phyloP scores from a whole-genome alignment of 2,113 vertebrate genomes.

The Eolophus roseicapilla region DNA sequence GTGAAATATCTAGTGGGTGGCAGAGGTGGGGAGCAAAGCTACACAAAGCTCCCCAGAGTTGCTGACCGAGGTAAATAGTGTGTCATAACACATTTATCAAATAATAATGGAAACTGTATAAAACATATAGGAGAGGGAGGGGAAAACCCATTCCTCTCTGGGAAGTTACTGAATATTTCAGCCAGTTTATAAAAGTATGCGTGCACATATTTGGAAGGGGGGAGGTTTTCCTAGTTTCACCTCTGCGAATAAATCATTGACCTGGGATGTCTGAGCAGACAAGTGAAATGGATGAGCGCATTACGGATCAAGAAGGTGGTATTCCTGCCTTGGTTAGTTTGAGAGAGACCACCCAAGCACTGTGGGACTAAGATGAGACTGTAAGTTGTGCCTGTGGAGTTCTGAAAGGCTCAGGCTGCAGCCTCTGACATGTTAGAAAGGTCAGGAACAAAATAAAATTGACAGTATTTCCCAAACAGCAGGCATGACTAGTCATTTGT shows the following conservation, averaged over 20 bases:
- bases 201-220: neutral
- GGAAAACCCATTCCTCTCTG: neutral
- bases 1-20: slow-evolving; percentile 57
- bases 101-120: slow-evolving; percentile 55
- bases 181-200: slow-evolving; percentile 25
- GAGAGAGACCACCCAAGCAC: slow-evolving; percentile 42
- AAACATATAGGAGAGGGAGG: slow-evolving; percentile 31
- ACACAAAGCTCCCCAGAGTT: slow-evolving; percentile 50
- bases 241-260: slow-evolving; percentile 53
- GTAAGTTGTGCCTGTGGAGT: neutral
- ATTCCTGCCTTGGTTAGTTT: neutral
- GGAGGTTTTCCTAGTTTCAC: slow-evolving; percentile 8
- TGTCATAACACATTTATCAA: slow-evolving; percentile 74
- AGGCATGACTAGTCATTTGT: neutral
- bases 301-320: slow-evolving; percentile 36
- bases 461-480: neutral
- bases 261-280: slow-evolving; percentile 15
- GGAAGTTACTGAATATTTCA: slow-evolving; percentile 55
- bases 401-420: neutral
- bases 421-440: neutral
- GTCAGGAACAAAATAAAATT: neutral
- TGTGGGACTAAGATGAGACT: neutral
- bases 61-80: slow-evolving; percentile 65
- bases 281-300: slow-evolving; percentile 25
- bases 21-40: slow-evolving; percentile 58